Evolutionary conservation across 2,113 vertebrate species (phyloP).

Genomic region (Psettodes erumei): DNA sequence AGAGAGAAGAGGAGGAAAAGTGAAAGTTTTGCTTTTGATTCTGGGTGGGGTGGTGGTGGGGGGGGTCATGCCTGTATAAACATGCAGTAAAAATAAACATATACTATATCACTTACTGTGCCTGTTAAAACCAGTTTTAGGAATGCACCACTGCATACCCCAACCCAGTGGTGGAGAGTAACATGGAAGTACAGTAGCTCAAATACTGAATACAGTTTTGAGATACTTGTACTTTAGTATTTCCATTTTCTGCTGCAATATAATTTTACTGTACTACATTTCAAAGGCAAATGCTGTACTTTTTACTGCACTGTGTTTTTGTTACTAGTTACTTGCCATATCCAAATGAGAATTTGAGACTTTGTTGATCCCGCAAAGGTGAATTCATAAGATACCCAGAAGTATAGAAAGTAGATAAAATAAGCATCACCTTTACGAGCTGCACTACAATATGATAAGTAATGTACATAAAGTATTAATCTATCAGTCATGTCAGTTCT

Average conservation of each 20-base stretch:
- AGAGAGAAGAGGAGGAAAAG: not conserved
- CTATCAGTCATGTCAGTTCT: not conserved
- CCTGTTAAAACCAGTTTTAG: constrained; percentile 15
- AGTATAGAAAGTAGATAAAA: not conserved
- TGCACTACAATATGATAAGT: not conserved
- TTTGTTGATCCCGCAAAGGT: not conserved
- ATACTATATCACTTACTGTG: constrained; percentile 1
- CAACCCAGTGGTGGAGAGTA: not conserved
- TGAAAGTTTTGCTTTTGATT: constrained; percentile 18
- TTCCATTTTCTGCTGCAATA: not conserved
- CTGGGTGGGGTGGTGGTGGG: too few species aligned
- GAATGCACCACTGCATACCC: not conserved
- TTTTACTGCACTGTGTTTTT: not conserved
- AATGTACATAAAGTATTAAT: not conserved
- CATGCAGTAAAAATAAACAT: constrained; percentile 11
- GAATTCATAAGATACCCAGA: not conserved
- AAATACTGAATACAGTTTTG: not conserved
- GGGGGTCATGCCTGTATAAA: constrained; percentile 14
- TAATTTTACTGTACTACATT: not conserved
- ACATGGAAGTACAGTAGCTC: not conserved
- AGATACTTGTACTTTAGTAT: not conserved
- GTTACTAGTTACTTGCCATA: not conserved
- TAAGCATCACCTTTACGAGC: not conserved
- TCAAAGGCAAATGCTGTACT: not conserved
- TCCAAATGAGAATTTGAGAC: not conserved